These are phyloP conservation scores for Neogobius melanostomus DNA, from an alignment of 2,113 vertebrate species.

Conservation along the genomic window DNA sequence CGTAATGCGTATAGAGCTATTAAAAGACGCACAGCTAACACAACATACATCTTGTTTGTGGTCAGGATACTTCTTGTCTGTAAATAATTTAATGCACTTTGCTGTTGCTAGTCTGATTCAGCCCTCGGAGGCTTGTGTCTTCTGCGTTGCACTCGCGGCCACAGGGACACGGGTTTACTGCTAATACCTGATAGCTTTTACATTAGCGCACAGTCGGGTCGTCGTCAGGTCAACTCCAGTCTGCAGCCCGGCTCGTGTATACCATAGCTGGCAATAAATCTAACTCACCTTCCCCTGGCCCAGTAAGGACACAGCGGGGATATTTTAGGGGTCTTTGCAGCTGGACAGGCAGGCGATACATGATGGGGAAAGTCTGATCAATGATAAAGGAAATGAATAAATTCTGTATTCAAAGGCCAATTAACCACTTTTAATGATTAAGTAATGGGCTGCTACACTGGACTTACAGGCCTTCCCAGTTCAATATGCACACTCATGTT, in stretches of 20 bases:
- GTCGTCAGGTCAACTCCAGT: slow-evolving; percentile 54
- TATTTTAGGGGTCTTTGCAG: slow-evolving; percentile 30
- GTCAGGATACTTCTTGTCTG: slow-evolving; percentile 48
- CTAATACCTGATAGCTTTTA: slow-evolving; percentile 37
- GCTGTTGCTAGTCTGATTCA: slow-evolving; percentile 35
- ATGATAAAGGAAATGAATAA: slow-evolving; percentile 59
- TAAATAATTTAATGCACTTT: slow-evolving; percentile 61
- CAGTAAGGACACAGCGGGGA: slow-evolving; percentile 41
- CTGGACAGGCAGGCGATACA: background rate
- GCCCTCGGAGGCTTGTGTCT: slow-evolving; percentile 9
- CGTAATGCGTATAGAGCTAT: slow-evolving; percentile 43
- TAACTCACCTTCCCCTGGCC: slow-evolving; percentile 47
- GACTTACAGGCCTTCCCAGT: slow-evolving; percentile 54
- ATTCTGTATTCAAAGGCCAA: slow-evolving; percentile 73
- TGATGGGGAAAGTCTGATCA: slow-evolving; percentile 33
- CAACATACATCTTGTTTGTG: slow-evolving; percentile 43
- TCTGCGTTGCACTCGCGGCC: slow-evolving; percentile 12
- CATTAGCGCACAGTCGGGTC: slow-evolving; percentile 42
- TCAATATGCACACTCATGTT: slow-evolving; percentile 64
- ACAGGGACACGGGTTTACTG: slow-evolving; percentile 25
- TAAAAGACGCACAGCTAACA: slow-evolving; percentile 22
- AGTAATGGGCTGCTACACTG: slow-evolving; percentile 55
- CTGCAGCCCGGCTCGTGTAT: slow-evolving; percentile 33
- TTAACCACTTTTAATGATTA: slow-evolving; percentile 64
- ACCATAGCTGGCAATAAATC: slow-evolving; percentile 65